Conservation (phyloP, 2,888 invertebrate species). For the Drosophila cracens region DNA sequence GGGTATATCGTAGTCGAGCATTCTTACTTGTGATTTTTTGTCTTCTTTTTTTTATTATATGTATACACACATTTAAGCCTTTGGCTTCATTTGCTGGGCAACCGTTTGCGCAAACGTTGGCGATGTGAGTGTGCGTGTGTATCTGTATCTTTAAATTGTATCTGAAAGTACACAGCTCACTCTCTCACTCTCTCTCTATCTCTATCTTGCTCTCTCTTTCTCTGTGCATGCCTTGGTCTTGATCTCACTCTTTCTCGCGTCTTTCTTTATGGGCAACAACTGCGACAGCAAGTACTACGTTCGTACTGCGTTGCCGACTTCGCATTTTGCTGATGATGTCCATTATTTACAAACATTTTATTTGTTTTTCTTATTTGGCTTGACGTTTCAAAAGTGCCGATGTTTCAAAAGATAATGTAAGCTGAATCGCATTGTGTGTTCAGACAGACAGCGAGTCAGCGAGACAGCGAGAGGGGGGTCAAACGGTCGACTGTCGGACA, state of each 20-base stretch:
- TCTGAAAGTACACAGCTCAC: constrained; percentile 59
- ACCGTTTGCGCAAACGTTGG: constrained; percentile 78
- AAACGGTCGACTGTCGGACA: constrained; percentile 19
- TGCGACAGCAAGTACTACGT: constrained; percentile 28
- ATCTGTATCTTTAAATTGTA: constrained; percentile 49
- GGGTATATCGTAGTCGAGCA: not conserved
- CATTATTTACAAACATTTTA: constrained; percentile 77
- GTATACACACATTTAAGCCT: constrained; percentile 71
- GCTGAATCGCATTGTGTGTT: constrained; percentile 63
- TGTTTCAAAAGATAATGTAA: constrained; percentile 80
- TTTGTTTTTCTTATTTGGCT: constrained; percentile 80
- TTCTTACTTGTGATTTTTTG: not conserved
- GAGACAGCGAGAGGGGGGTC: constrained; percentile 20
- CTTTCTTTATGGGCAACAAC: constrained; percentile 11
- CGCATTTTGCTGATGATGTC: constrained; percentile 80
- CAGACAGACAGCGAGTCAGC: constrained; percentile 20
- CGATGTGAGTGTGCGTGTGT: constrained; percentile 27
- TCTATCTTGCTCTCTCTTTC: not conserved
- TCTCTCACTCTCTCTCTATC: constrained; percentile 6
- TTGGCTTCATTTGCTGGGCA: constrained; percentile 72
- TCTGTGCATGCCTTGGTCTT: not conserved
- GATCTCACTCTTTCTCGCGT: not conserved
- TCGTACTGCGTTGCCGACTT: constrained; percentile 58
- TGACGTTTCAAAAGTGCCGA: constrained; percentile 79
- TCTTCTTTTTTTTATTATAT: constrained; percentile 53